Percentiles rank a stretch among this genome's conserved stretches.
phyloP scores from a whole-genome alignment of 2,113 vertebrate species.

The Sturnus vulgaris region DNA sequence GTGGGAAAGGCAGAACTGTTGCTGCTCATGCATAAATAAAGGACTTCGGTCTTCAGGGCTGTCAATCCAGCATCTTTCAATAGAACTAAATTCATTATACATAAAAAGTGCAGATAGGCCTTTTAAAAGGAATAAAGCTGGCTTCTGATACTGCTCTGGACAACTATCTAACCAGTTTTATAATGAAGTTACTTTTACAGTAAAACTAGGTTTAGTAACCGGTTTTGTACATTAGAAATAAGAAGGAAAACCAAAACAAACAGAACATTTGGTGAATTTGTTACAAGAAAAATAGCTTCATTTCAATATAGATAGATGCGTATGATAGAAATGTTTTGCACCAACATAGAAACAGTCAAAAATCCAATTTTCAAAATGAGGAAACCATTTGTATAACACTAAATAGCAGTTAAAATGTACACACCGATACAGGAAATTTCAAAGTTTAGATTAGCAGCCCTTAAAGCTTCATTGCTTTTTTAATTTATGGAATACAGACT shows the following conservation, averaged over 20 bases:
- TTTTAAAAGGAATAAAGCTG: constrained; percentile 15
- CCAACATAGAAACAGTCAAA: not conserved
- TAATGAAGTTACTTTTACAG: not conserved
- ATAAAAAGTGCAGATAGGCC: not conserved
- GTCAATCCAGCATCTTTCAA: constrained; percentile 61
- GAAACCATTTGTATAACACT: not conserved
- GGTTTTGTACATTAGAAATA: not conserved
- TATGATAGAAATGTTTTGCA: not conserved
- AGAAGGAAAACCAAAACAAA: not conserved
- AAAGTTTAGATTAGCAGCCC: not conserved
- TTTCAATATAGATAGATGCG: not conserved
- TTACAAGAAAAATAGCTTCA: not conserved
- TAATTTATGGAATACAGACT: not conserved
- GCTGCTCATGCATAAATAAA: constrained; percentile 66
- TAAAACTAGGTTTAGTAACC: not conserved
- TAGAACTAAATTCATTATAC: constrained; percentile 43
- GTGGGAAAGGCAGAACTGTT: constrained; percentile 56
- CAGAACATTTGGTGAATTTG: not conserved
- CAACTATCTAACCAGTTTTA: constrained; percentile 3
- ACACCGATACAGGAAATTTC: not conserved
- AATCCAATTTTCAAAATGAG: not conserved
- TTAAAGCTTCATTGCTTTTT: not conserved
- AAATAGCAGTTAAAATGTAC: not conserved
- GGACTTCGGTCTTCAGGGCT: constrained; percentile 49
- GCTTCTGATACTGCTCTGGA: not conserved